Evolutionary conservation across 2,797 vertebrate species (phyloP).

Genomic region (Enteromius thamalakanensis): DNA sequence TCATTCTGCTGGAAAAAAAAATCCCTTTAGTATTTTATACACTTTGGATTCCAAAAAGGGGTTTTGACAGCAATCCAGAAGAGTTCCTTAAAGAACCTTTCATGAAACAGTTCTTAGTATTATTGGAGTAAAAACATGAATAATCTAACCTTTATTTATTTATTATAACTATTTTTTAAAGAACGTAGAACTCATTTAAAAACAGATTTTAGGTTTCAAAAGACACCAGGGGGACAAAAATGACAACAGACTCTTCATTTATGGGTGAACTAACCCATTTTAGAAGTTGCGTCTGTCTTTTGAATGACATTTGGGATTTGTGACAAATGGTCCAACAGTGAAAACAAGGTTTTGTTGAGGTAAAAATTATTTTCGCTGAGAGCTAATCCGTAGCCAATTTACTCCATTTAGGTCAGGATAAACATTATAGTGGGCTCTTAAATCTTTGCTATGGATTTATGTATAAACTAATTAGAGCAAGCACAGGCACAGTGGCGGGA

Average conservation of each 20-base stretch:
- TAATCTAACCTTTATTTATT: background rate
- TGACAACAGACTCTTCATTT: background rate
- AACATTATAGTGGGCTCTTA: constrained; percentile 33
- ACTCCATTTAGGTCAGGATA: constrained; percentile 49
- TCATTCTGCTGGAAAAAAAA: background rate
- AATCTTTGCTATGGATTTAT: constrained; percentile 43
- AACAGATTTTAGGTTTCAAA: background rate
- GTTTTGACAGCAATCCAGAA: background rate
- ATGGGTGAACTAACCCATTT: background rate
- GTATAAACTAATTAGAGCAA: constrained; percentile 56
- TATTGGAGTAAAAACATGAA: background rate
- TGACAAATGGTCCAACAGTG: constrained; percentile 5
- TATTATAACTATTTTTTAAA: background rate
- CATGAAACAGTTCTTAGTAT: background rate
- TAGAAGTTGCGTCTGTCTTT: background rate
- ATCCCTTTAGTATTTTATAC: background rate
- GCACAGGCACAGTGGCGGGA: constrained; percentile 33
- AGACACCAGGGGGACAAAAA: background rate
- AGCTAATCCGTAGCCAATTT: constrained; percentile 50
- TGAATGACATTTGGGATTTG: constrained; percentile 7
- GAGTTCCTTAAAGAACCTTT: background rate
- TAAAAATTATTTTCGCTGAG: constrained; percentile 19
- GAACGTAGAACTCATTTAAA: background rate
- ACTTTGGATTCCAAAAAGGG: background rate
- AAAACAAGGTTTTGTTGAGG: constrained; percentile 15